These are phyloP conservation scores for Laothoe populi DNA, from an alignment of 2,888 invertebrate genomes.

Conservation along the genomic window DNA sequence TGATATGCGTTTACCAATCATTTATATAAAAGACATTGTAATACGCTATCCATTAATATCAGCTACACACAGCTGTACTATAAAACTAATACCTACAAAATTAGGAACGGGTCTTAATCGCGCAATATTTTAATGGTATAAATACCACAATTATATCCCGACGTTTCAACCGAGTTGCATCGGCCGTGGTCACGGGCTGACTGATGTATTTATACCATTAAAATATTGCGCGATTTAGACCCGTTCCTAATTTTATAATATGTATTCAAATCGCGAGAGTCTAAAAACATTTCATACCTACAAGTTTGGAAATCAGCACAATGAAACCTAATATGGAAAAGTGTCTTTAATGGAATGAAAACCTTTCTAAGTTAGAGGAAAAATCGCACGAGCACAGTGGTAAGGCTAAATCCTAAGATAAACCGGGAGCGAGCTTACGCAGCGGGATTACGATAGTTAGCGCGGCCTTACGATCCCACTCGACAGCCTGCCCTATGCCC, in stretches of 20 bases:
- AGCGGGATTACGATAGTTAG: constrained; percentile 62
- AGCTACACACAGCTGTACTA: background rate
- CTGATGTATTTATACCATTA: too few species aligned
- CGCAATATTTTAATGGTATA: too few species aligned
- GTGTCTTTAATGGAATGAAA: constrained; percentile 31
- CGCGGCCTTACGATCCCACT: constrained; percentile 57
- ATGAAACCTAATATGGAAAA: constrained; percentile 28
- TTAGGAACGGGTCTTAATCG: too few species aligned
- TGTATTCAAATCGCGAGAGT: too few species aligned
- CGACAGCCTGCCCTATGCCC: constrained; percentile 43
- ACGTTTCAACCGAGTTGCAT: too few species aligned
- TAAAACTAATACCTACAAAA: background rate
- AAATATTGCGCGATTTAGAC: too few species aligned
- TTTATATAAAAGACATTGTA: too few species aligned
- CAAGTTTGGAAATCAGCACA: background rate
- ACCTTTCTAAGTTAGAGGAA: constrained; percentile 27
- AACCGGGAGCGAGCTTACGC: constrained; percentile 46
- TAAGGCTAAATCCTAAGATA: constrained; percentile 42
- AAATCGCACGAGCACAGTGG: constrained; percentile 30
- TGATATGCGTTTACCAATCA: too few species aligned
- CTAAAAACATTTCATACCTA: too few species aligned
- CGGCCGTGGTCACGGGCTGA: too few species aligned
- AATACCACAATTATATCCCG: too few species aligned
- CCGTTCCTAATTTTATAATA: too few species aligned
- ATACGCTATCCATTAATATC: background rate